Conservation (phyloP, 2,797 vertebrate species). For the Pantherophis alleghaniensis region DNA sequence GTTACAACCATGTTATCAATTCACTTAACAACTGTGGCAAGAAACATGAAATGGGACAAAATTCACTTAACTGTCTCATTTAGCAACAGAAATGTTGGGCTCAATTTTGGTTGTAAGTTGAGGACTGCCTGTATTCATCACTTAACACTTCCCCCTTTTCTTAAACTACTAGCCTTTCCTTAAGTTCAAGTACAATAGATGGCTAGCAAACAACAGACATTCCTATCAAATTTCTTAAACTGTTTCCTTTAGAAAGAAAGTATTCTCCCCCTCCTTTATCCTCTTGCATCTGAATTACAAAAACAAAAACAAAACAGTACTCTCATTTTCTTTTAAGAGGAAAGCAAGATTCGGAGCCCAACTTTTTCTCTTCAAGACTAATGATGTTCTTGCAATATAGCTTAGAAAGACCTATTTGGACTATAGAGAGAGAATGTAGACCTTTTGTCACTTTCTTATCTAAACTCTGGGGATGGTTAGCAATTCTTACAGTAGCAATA, state of each 20-base stretch:
- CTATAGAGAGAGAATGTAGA: background rate
- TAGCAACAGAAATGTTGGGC: background rate
- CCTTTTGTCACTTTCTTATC: background rate
- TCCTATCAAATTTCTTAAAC: background rate
- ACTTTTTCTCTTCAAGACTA: background rate
- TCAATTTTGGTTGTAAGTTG: background rate
- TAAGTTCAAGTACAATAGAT: accelerated
- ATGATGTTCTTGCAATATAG: background rate
- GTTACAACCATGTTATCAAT: too few species aligned
- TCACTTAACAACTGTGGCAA: background rate
- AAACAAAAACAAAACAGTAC: background rate
- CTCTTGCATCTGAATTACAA: background rate
- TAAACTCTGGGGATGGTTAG: background rate
- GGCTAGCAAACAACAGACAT: background rate
- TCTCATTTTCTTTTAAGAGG: background rate
- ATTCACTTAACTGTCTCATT: background rate
- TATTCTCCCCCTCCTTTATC: accelerated
- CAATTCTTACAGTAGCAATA: background rate
- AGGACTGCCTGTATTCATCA: background rate
- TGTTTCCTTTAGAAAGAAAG: background rate
- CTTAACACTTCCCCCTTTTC: background rate
- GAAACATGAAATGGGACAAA: background rate
- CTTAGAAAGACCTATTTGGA: background rate
- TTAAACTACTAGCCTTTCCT: background rate
- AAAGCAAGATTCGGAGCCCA: background rate